Base-by-base conservation (phyloP, 1,140 invertebrate genomes). In the Aradophagus sp. region DNA sequence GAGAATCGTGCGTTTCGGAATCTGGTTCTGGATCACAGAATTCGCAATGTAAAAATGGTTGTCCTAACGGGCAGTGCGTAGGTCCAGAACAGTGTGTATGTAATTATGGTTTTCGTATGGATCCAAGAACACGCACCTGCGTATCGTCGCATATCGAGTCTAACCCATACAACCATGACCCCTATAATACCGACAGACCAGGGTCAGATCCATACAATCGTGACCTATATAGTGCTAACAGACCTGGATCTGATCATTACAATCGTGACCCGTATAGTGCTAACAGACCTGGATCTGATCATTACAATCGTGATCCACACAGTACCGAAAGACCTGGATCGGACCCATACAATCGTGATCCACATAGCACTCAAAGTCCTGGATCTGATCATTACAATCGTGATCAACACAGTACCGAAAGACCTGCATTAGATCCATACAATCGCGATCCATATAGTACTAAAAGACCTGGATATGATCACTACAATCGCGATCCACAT, bases 1-100 rank as follows among this genome's bases (percentile, higher is more conserved):
- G 19, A 13, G 80, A 80, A 29, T 55, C 65, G 0, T 86, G 84
- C 34, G 16, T 75, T 0, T 11, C 44, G n/a, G n/a, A n/a, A n/a
- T n/a, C n/a, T n/a, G n/a, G n/a, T n/a, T n/a, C n/a, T n/a, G n/a
- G n/a, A n/a, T n/a, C n/a, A 68, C 78, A 0, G 12, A 69, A 11
- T 84, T 80, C 26, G 70, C 82, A 69, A 10, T 86, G 84, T 20
- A 75, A 76, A 0, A 35, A 48, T 0, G 69, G 61, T 3, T 84
- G 84, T 63, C 10, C 2, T 3, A 69, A 77, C 34, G 79, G 74
- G 2, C 35, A 72, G 2, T 84, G 83, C 32, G 31, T 70, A 0
- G 55, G 75, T 0, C 78, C 77, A 1, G 70, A 73, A 23, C 34
- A 74, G 0, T 83, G 82, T 17, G 71, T 38, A 0, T 83, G 82